Percentiles rank a stretch among this genome's conserved stretches.
These are phyloP conservation scores for Emmelina monodactyla DNA, from an alignment of 2,888 invertebrate species.

Conservation along the genomic window DNA sequence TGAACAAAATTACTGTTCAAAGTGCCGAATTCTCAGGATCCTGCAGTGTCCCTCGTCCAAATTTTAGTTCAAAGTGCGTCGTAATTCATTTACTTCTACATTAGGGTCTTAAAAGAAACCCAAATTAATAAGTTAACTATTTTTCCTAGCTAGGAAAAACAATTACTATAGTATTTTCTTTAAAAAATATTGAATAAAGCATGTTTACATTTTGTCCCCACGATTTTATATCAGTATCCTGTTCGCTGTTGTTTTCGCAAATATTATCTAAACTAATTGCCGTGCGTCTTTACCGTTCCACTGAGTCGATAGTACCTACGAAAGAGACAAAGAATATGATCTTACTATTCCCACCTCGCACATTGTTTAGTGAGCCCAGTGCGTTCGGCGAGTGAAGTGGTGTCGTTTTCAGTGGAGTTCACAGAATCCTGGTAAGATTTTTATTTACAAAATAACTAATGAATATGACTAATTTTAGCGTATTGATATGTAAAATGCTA, in stretches of 20 bases:
- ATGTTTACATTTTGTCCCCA: slow-evolving; percentile 1
- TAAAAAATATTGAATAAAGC: slow-evolving; percentile 3
- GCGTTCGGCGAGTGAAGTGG: slow-evolving; percentile 3
- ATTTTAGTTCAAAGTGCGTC: slow-evolving; percentile 5
- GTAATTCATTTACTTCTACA: slow-evolving; percentile 5
- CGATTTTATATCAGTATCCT: slow-evolving; percentile 5
- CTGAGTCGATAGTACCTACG: slow-evolving; percentile 4
- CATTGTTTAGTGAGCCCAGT: slow-evolving; percentile 4
- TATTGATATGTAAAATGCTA: slow-evolving; percentile 4
- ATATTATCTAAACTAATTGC: slow-evolving; percentile 4
- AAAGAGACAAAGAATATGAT: slow-evolving; percentile 3
- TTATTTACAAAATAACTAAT: slow-evolving; percentile 3
- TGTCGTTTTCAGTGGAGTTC: slow-evolving; percentile 5
- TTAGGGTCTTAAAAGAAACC: slow-evolving; percentile 3
- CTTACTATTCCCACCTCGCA: slow-evolving; percentile 2
- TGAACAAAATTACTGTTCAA: slow-evolving; percentile 3
- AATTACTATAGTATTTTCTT: slow-evolving; percentile 2
- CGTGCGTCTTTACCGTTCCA: slow-evolving; percentile 1
- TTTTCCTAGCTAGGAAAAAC: slow-evolving; percentile 2
- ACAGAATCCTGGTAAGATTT: slow-evolving; percentile 5
- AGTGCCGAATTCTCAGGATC: slow-evolving; percentile 4
- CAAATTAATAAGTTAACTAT: slow-evolving; percentile 4
- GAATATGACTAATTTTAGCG: slow-evolving; percentile 4
- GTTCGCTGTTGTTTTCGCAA: slow-evolving; percentile 1
- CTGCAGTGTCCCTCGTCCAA: slow-evolving; percentile 3